Evolutionary conservation across 2,888 invertebrate genomes (phyloP).

Genomic region (Atrina japonica): DNA sequence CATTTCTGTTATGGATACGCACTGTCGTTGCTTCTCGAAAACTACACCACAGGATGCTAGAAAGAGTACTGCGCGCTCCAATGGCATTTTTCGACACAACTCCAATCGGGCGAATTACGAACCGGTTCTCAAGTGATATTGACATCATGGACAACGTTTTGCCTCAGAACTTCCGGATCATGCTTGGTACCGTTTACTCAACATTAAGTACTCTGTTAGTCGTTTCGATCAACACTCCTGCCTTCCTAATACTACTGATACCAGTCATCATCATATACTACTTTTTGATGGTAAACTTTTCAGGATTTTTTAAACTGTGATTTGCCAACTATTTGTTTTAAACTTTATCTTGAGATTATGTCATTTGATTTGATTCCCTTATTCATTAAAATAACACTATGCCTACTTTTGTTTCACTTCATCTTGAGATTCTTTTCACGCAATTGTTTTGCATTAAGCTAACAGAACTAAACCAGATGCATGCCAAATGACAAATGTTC

Average conservation of each 20-base stretch:
- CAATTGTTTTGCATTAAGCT: too few species aligned
- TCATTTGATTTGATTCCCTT: too few species aligned
- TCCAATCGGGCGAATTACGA: too few species aligned
- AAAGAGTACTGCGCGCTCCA: conserved; percentile 67
- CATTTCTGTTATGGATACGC: conserved; percentile 56
- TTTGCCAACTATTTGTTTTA: too few species aligned
- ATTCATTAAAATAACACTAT: too few species aligned
- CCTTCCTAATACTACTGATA: conserved; percentile 66
- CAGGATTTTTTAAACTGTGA: too few species aligned
- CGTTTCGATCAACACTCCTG: conserved; percentile 76
- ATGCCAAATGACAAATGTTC: too few species aligned
- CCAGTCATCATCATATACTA: conserved; percentile 78
- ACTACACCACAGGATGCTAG: conserved; percentile 66
- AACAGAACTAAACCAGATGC: too few species aligned
- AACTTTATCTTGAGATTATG: too few species aligned
- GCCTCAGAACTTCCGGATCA: conserved; percentile 53
- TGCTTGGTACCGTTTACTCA: conserved; percentile 57
- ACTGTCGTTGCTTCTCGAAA: conserved; percentile 71
- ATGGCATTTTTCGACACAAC: conserved; percentile 80
- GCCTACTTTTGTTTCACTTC: background rate
- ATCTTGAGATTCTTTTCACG: too few species aligned
- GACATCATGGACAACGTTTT: too few species aligned
- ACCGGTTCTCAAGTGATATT: too few species aligned
- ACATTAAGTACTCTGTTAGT: conserved; percentile 76
- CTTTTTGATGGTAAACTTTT: conserved; percentile 73